Evolutionary conservation across 2,113 vertebrate species (phyloP).

Genomic region (Phrynosoma platyrhinos): DNA sequence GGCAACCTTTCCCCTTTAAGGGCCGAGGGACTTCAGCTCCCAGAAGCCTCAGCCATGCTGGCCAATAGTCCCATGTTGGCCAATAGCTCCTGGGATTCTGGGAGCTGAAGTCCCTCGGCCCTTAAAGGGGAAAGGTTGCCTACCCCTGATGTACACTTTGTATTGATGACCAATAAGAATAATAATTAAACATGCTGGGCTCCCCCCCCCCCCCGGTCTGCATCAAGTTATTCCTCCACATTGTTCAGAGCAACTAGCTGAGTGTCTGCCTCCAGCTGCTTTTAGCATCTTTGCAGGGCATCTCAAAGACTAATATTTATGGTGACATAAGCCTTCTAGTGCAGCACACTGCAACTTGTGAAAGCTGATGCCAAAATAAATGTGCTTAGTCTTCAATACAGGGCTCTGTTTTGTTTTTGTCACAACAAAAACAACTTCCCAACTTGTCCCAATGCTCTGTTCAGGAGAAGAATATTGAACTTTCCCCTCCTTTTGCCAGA

Average conservation of each 20-base stretch:
- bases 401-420: neutral
- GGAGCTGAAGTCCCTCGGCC: no score
- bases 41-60: no score
- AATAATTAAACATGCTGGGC: neutral
- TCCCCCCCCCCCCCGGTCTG: no score
- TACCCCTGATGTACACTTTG: neutral
- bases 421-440: neutral
- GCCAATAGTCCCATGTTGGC: no score
- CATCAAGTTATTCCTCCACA: neutral
- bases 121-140: no score
- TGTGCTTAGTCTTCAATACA: neutral
- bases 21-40: no score
- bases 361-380: neutral
- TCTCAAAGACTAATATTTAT: neutral
- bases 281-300: neutral
- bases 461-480: neutral
- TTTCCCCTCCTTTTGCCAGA: neutral
- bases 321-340: neutral
- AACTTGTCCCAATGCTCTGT: neutral
- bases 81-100: no score
- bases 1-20: no score
- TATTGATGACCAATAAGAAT: neutral
- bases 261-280: neutral
- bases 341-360: neutral
- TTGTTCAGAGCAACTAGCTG: constrained; percentile 1